Conservation (phyloP, 2,797 vertebrate genomes). For the Acropternis orthonyx region DNA sequence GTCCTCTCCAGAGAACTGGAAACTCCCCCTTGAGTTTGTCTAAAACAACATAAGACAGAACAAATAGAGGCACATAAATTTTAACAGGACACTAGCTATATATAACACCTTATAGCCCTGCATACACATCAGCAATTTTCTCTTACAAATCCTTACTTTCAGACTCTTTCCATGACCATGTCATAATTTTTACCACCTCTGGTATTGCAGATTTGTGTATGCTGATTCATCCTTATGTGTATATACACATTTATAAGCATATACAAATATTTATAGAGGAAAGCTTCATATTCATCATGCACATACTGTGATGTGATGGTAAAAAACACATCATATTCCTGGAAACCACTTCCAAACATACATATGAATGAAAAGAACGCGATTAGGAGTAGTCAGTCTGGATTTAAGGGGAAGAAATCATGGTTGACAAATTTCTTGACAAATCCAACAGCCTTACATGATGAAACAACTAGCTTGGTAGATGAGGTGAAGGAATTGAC, state of each 20-base stretch:
- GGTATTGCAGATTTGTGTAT: neutral
- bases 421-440: neutral
- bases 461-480: neutral
- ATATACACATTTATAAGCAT: neutral
- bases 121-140: neutral
- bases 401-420: neutral
- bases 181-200: neutral
- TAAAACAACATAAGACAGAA: neutral
- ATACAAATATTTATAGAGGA: neutral
- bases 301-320: neutral
- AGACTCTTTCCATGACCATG: neutral
- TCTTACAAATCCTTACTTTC: neutral
- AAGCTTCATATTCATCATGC: neutral
- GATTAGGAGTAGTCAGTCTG: neutral
- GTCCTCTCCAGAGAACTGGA: neutral
- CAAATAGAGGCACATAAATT: neutral
- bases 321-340: neutral
- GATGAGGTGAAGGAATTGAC: neutral
- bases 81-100: neutral
- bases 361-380: neutral
- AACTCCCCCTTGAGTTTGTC: neutral
- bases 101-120: neutral
- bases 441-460: neutral
- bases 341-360: neutral
- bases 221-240: neutral